Percentiles rank a stretch among this genome's conserved stretches.
Evolutionary conservation across 1,140 invertebrate genomes (phyloP).

Genomic region (Sitobion miscanthi): DNA sequence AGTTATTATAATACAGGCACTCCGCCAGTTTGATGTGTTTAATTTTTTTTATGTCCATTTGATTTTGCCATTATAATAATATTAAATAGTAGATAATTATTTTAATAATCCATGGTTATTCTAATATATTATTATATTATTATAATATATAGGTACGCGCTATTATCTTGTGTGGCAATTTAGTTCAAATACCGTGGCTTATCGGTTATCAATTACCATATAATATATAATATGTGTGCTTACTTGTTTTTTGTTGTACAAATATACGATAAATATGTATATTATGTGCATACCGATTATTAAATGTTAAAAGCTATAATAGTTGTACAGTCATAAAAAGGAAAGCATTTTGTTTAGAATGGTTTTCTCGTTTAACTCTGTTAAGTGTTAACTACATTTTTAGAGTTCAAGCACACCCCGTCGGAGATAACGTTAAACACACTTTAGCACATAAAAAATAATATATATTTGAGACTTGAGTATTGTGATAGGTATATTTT

Average conservation of each 20-base stretch:
- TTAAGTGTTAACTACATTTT: background rate
- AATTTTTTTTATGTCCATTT: constrained; percentile 1
- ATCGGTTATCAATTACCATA: background rate
- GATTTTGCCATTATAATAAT: background rate
- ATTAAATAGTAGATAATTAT: background rate
- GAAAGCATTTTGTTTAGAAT: background rate
- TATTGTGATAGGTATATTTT: background rate
- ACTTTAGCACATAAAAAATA: background rate
- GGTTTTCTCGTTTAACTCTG: background rate
- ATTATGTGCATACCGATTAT: background rate
- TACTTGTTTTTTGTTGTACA: too few species aligned
- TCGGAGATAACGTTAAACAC: background rate
- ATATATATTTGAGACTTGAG: background rate
- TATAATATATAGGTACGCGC: background rate
- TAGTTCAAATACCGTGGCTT: background rate
- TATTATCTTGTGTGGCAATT: background rate
- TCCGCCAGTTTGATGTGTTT: background rate
- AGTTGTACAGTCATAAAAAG: background rate
- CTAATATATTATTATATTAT: background rate
- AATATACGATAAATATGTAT: too few species aligned
- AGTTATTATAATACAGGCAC: background rate
- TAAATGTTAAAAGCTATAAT: constrained; percentile 9
- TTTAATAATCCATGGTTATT: background rate
- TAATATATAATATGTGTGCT: background rate
- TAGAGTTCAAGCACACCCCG: background rate